Evolutionary conservation across 37 sponge, comb jelly and placozoan genomes (phyloP).

Genomic region (Spongilla lacustris): DNA sequence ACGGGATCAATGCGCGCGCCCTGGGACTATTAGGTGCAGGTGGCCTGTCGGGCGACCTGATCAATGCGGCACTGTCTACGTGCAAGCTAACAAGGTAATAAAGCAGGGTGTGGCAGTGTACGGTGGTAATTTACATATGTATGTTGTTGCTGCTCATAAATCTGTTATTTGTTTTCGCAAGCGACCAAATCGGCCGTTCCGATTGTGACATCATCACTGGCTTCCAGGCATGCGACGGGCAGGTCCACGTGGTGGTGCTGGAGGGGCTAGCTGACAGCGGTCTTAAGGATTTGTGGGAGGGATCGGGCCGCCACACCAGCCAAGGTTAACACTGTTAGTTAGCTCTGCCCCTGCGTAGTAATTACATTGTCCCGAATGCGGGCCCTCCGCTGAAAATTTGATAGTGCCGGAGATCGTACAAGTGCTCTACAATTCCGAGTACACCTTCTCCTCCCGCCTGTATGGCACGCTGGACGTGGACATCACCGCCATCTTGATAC

Average conservation of each 20-base stretch:
- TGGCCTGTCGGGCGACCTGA: conserved; percentile 57
- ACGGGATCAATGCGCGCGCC: conserved; percentile 56
- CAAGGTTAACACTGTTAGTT: neutral
- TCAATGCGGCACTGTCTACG: conserved; percentile 77
- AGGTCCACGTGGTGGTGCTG: conserved; percentile 75
- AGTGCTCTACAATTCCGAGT: conserved; percentile 84
- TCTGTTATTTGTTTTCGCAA: too few relatives aligned
- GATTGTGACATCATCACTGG: conserved; percentile 71
- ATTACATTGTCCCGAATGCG: neutral
- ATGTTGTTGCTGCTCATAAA: too few relatives aligned
- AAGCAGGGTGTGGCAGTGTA: neutral
- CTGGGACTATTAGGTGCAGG: conserved; percentile 64
- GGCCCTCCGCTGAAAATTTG: too few relatives aligned
- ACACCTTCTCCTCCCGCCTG: conserved; percentile 75
- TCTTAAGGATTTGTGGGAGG: conserved; percentile 68
- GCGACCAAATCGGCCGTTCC: conserved; percentile 39
- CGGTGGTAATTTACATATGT: too few relatives aligned
- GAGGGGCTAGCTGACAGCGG: conserved; percentile 76
- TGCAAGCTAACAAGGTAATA: conserved; percentile 84
- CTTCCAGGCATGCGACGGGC: conserved; percentile 78
- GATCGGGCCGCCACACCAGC: neutral
- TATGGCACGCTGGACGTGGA: conserved; percentile 86
- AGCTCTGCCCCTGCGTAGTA: neutral
- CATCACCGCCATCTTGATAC: conserved; percentile 60
- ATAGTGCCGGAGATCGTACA: conserved; percentile 45